Base-by-base conservation (phyloP, 2,113 vertebrate genomes). In the Spea bombifrons region DNA sequence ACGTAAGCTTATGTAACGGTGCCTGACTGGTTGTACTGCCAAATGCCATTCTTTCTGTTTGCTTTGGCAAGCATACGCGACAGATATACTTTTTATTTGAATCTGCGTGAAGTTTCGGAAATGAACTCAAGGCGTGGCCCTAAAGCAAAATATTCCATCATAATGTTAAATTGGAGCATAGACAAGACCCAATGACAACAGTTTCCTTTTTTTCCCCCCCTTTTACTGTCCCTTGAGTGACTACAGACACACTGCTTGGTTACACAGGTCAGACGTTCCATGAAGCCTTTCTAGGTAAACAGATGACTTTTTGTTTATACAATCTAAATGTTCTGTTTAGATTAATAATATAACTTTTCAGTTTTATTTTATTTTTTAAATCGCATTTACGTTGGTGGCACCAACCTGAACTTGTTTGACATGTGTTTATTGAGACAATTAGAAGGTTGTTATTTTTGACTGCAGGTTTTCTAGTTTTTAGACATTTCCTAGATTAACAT, bases 1-100 rank as follows among this genome's bases (percentile, higher is more conserved):
- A 66, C 49, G 55, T 59, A 61, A 52, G 67, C 67, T 71, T 77
- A 77, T 71, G 75, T 64, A 77, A 70, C 17, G 12, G n/a, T 71
- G 66, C 57, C 46, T 9, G 17, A 44, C 44, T 53, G 16, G 55
- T 13, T 49, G 75, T 47, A 10, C 53, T 76, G n/a, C 9, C 66
- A 69, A 69, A 44, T 63, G 53, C 66, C 65, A 69, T 10, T 68
- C 7, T 47, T 7, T 7, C 44, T 71, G 67, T 77, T 63, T 77
- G 52, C 53, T 63, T 77, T 77, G 75, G 75, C 75, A 77, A 59
- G 12, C 53, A 9, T 12, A 43, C 10, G 10, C 16, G 49, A 8
- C 49, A 53, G 16, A 71, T 50, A 49, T 6, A 16, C 53, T 50
- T 59, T 46, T 61, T 4, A 57, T 57, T 57, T 55, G 30, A 57